phyloP scores from a whole-genome alignment of 2,113 vertebrate species.

The Corapipo altera region DNA sequence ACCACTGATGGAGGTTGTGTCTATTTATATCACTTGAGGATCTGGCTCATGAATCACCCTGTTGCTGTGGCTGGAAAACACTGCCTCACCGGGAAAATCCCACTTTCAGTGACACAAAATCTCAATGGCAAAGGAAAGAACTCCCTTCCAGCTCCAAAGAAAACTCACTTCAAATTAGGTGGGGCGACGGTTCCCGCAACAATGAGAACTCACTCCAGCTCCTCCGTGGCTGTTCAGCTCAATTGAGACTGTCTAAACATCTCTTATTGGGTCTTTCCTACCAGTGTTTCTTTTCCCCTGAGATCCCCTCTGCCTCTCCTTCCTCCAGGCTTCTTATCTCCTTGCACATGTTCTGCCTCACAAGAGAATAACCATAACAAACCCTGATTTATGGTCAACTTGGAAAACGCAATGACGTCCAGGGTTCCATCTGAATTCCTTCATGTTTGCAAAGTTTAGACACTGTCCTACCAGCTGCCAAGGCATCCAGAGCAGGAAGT shows the following conservation, averaged over 20 bases:
- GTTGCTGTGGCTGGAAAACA: slow-evolving; percentile 20
- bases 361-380: slow-evolving; percentile 14
- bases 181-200: background rate
- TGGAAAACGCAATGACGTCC: background rate
- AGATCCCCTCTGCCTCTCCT: background rate
- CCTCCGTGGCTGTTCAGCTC: background rate
- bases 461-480: background rate
- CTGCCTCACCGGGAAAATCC: slow-evolving; percentile 32
- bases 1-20: background rate
- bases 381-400: slow-evolving; percentile 14
- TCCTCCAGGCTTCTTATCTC: slow-evolving; percentile 66
- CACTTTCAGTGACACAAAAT: background rate
- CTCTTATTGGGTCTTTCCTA: slow-evolving; percentile 33
- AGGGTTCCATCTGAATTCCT: background rate
- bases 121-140: background rate
- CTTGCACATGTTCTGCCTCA: background rate
- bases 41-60: slow-evolving; percentile 33
- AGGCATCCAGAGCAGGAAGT: slow-evolving; percentile 46
- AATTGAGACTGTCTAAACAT: background rate
- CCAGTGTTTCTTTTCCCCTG: background rate
- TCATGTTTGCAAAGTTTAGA: slow-evolving; percentile 16
- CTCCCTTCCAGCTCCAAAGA: background rate
- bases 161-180: background rate
- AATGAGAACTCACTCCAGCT: background rate
- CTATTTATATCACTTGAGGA: slow-evolving; percentile 35